phyloP scores from a whole-genome alignment of 2,113 vertebrate genomes.

The Prolemur simus region DNA sequence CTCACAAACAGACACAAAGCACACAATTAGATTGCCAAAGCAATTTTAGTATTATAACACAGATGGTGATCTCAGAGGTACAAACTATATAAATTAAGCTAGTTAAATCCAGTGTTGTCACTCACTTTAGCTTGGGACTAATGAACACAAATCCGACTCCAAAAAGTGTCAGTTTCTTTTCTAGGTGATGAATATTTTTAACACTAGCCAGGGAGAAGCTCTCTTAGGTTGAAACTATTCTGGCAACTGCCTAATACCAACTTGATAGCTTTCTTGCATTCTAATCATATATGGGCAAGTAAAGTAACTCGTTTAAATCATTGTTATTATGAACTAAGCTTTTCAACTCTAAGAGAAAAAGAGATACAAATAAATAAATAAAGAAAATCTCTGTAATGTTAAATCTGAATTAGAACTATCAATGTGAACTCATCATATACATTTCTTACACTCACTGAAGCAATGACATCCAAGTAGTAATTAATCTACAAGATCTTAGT shows the following conservation, averaged over 20 bases:
- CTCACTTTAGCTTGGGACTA: neutral
- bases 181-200: neutral
- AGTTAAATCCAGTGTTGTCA: neutral
- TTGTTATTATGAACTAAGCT: neutral
- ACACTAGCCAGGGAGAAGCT: neutral
- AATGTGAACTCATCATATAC: neutral
- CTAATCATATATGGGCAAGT: neutral
- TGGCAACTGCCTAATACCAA: neutral
- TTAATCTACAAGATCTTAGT: neutral
- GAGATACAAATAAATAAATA: no score
- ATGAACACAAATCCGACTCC: neutral
- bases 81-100: neutral
- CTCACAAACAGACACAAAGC: neutral
- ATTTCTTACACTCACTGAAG: neutral
- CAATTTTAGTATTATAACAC: neutral
- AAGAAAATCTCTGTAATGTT: neutral
- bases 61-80: neutral
- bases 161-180: neutral
- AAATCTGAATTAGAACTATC: neutral
- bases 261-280: neutral
- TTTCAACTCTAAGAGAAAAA: constrained; percentile 30
- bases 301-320: constrained; percentile 9
- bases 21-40: neutral
- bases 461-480: neutral
- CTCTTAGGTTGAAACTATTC: neutral